Evolutionary conservation across 2,888 invertebrate species (phyloP).

Genomic region (Drosophila sordidula): DNA sequence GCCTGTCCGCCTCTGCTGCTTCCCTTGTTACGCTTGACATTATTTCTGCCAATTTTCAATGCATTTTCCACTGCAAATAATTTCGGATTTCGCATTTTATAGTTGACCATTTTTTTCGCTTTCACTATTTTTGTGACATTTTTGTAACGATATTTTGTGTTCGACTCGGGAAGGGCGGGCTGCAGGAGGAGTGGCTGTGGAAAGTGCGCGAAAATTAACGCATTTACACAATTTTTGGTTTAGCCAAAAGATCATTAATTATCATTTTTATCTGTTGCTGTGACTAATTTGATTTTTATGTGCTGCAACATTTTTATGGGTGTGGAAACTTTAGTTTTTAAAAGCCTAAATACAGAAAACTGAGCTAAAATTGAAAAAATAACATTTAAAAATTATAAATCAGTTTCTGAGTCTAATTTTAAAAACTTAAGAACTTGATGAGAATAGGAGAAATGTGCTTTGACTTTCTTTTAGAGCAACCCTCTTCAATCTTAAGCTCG

Average conservation of each 20-base stretch:
- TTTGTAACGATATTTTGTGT: constrained; percentile 58
- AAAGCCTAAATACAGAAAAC: background rate
- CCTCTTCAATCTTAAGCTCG: background rate
- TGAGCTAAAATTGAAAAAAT: background rate
- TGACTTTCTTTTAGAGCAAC: background rate
- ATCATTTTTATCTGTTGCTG: constrained; percentile 78
- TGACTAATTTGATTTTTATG: constrained; percentile 83
- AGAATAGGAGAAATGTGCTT: no score
- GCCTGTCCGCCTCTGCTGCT: constrained; percentile 1
- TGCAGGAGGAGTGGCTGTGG: constrained; percentile 15
- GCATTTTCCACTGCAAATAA: constrained; percentile 63
- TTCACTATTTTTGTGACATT: constrained; percentile 36
- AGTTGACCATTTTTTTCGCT: constrained; percentile 35
- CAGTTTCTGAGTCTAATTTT: no score
- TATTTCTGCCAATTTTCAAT: constrained; percentile 73
- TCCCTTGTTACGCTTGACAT: constrained; percentile 71
- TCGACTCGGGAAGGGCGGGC: constrained; percentile 34
- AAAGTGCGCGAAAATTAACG: constrained; percentile 47
- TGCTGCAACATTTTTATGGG: background rate
- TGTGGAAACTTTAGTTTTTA: constrained; percentile 6
- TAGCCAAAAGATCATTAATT: constrained; percentile 66
- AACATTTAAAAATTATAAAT: background rate
- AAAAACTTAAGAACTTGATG: no score
- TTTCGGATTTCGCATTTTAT: constrained; percentile 58
- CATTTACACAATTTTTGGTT: constrained; percentile 32